These are phyloP conservation scores for Stegastes partitus DNA, from an alignment of 2,113 vertebrate species.

Conservation along the genomic window DNA sequence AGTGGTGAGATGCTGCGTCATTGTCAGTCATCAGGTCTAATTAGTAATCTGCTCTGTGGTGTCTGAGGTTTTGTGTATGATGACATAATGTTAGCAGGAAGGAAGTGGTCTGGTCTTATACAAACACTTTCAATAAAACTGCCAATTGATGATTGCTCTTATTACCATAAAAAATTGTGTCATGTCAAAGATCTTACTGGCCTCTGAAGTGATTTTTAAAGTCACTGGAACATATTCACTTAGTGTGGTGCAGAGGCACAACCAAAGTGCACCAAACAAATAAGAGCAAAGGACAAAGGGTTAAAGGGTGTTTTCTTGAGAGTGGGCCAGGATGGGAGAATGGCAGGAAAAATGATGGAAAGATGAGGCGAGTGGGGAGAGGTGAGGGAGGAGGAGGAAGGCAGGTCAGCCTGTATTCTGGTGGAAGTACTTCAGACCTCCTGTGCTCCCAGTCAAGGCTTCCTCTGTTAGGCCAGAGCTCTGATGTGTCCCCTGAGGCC, in stretches of 20 bases:
- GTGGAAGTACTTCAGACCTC: slow-evolving; percentile 65
- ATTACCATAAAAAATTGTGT: too few relatives aligned
- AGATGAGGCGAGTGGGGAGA: slow-evolving; percentile 35
- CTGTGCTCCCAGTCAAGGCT: slow-evolving; percentile 74
- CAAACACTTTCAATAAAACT: too few relatives aligned
- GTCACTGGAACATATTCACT: too few relatives aligned
- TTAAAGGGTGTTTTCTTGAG: slow-evolving; percentile 19
- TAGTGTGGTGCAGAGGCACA: too few relatives aligned
- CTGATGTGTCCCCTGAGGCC: slow-evolving; percentile 77
- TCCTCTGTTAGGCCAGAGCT: slow-evolving; percentile 66
- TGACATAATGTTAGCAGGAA: background rate
- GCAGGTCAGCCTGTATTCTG: slow-evolving; percentile 34
- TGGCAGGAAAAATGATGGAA: slow-evolving; percentile 25
- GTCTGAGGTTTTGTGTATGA: slow-evolving; percentile 38
- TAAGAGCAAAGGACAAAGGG: background rate
- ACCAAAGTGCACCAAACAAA: background rate
- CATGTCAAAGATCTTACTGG: too few relatives aligned
- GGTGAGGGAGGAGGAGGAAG: slow-evolving; percentile 29
- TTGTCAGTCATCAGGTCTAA: slow-evolving; percentile 9
- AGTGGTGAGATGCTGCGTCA: slow-evolving; percentile 29
- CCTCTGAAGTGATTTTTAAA: too few relatives aligned
- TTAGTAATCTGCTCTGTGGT: slow-evolving; percentile 36
- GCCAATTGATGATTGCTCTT: too few relatives aligned
- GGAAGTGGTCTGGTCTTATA: background rate
- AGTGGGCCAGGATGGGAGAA: slow-evolving; percentile 19